Evolutionary conservation across 2,113 vertebrate species (phyloP).

Genomic region (Oreotrochilus melanogaster): DNA sequence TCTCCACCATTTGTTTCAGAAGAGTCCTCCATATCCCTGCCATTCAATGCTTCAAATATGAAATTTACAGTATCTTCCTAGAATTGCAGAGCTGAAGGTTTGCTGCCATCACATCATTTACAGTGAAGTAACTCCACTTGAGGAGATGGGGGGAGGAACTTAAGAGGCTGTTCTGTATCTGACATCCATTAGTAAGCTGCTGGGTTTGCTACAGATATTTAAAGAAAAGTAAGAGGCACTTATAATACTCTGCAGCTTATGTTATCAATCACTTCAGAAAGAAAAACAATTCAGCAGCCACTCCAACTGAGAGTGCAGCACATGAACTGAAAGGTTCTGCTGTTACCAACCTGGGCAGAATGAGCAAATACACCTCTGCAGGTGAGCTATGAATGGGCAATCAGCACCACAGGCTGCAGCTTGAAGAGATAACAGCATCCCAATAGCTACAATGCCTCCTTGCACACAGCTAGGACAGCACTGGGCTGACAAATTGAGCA

Average conservation of each 20-base stretch:
- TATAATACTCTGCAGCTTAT: not conserved
- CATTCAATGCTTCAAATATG: not conserved
- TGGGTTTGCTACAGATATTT: not conserved
- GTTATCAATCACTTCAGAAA: conserved; percentile 25
- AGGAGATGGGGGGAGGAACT: not conserved
- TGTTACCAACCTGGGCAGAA: conserved; percentile 43
- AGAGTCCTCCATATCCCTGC: not conserved
- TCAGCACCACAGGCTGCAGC: conserved; percentile 46
- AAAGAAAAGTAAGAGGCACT: not conserved
- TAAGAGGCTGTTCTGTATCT: not conserved
- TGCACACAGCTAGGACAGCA: not conserved
- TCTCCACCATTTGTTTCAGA: not conserved
- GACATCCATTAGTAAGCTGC: not conserved
- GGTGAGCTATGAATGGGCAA: conserved; percentile 50
- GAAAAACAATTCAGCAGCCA: conserved; percentile 33
- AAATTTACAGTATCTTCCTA: not conserved
- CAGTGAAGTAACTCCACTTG: not conserved
- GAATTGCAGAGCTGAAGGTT: not conserved
- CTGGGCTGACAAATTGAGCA: not conserved
- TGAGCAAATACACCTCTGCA: conserved; percentile 40
- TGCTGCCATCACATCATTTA: not conserved
- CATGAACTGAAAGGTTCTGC: conserved; percentile 35
- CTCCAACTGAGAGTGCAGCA: not conserved
- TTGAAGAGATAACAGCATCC: conserved; percentile 24
- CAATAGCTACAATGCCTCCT: not conserved